Percentiles rank a stretch among this genome's conserved stretches.
Evolutionary conservation across 2,888 invertebrate species (phyloP).

Genomic region (Dorcus hopei): DNA sequence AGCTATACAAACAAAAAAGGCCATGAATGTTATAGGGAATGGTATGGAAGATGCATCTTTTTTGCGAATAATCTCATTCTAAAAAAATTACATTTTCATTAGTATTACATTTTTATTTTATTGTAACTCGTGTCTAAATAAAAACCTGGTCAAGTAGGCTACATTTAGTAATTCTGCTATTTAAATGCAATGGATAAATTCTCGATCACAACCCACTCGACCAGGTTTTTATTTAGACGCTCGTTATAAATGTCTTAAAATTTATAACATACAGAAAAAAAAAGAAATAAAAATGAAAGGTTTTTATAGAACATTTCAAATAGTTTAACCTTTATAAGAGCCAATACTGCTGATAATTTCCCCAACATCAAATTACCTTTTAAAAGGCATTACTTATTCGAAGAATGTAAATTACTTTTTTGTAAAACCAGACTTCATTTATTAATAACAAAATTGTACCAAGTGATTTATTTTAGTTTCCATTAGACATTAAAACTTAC

Average conservation of each 20-base stretch:
- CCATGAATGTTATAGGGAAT: conserved; percentile 82
- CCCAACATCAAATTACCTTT: no score
- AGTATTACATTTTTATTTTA: no score
- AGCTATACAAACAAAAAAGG: conserved; percentile 70
- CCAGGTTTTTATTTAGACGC: no score
- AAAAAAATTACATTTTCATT: conserved; percentile 38
- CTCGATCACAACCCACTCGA: no score
- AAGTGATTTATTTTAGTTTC: background rate
- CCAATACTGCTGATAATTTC: no score
- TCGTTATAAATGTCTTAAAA: background rate
- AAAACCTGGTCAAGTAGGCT: no score
- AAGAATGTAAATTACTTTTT: background rate
- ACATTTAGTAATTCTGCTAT: no score
- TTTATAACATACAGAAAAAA: background rate
- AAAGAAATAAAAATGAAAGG: background rate
- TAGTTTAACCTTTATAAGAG: no score
- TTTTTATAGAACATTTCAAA: no score
- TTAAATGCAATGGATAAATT: no score
- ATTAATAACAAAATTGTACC: background rate
- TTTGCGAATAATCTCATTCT: conserved; percentile 74
- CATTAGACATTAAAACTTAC: conserved; percentile 50
- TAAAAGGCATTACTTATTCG: no score
- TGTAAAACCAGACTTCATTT: background rate
- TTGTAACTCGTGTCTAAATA: no score
- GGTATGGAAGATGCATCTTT: conserved; percentile 85